Base-by-base conservation (phyloP, 2,888 invertebrate genomes). In the Chydorus sphaericus region DNA sequence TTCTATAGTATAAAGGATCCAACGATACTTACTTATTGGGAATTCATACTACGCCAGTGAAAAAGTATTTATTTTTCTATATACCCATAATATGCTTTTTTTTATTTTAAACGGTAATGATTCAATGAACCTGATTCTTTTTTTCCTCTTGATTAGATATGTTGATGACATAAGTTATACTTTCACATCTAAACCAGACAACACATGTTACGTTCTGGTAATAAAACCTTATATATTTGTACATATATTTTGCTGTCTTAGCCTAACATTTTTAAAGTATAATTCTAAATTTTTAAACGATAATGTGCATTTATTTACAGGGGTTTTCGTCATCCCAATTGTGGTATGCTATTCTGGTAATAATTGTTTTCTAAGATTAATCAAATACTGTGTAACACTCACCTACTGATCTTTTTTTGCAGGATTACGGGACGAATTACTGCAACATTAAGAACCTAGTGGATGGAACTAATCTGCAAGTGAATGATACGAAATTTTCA, bases 361-460 rank as follows among this genome's bases (percentile, higher is more conserved):
- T 23, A 18, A 26, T 33, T 8, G 14, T 14, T 44, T 16, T 8
- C 14, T 10, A 14, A 23, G 5, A 26, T 18, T 14, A 14, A 14
- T 44, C 1, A 23, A 44, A 44, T 14, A 36, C 4, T 10, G 5
- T 3, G 14, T 39, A n/a, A 23, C 5, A 26, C 18, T 44, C n/a
- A 44, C 44, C 1, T 23, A 14, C 14, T 44, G 14, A 20, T 7
- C 6, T 44, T 20, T 26, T 8, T 26, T 44, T 23, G 11, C 23
- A 44, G 44, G 67, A 67, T 55, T 65, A 62, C 55, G 65, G 65
- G 18, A 64, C 63, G 23, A 67, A 67, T 59, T 67, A 65, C 56
- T 67, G 67, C 57, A 67, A 65, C 59, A 54, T 67, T n/a, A 65
- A 65, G 26, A 66, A 67, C 53, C 60, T 67, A 23, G 60, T 67